Evolutionary conservation across 2,888 invertebrate species (phyloP).

Genomic region (Bruchidius siliquastri): DNA sequence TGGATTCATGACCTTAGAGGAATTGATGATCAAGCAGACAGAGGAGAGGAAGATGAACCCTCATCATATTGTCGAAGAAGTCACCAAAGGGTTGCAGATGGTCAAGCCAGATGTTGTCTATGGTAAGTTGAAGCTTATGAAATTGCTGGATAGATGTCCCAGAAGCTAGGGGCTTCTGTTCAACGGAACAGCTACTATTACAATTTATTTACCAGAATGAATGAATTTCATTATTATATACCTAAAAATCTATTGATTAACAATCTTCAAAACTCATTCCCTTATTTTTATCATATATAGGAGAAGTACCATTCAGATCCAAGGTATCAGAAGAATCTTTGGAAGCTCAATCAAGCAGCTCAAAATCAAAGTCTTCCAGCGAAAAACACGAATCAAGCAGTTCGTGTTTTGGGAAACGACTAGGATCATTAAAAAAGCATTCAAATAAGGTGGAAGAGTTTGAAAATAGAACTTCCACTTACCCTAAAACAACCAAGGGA

Average conservation of each 20-base stretch:
- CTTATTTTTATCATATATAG: constrained; percentile 21
- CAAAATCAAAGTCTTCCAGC: constrained; percentile 28
- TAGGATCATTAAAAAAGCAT: constrained; percentile 39
- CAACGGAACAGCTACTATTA: too few species aligned
- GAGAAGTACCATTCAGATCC: constrained; percentile 41
- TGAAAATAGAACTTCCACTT: constrained; percentile 36
- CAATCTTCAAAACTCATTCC: too few species aligned
- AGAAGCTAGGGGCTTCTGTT: too few species aligned
- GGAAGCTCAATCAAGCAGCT: constrained; percentile 14
- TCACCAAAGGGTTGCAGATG: constrained; percentile 37
- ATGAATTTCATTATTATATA: too few species aligned
- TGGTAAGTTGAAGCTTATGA: constrained; percentile 33
- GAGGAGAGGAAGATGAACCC: constrained; percentile 59
- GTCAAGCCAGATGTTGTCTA: constrained; percentile 57
- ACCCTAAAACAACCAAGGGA: constrained; percentile 37
- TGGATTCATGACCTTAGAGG: constrained; percentile 71
- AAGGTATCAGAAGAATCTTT: constrained; percentile 25
- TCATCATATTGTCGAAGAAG: constrained; percentile 35
- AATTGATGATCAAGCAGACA: constrained; percentile 74
- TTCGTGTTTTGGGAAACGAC: constrained; percentile 45
- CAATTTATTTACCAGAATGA: too few species aligned
- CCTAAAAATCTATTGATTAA: too few species aligned
- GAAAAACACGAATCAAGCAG: constrained; percentile 31
- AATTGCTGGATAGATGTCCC: too few species aligned
- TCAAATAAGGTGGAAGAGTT: constrained; percentile 31